A percentile compares a stretch with the other conserved stretches of the same genome.
Conservation (phyloP, 2,888 invertebrate species). For the Clistopyga incitator region DNA sequence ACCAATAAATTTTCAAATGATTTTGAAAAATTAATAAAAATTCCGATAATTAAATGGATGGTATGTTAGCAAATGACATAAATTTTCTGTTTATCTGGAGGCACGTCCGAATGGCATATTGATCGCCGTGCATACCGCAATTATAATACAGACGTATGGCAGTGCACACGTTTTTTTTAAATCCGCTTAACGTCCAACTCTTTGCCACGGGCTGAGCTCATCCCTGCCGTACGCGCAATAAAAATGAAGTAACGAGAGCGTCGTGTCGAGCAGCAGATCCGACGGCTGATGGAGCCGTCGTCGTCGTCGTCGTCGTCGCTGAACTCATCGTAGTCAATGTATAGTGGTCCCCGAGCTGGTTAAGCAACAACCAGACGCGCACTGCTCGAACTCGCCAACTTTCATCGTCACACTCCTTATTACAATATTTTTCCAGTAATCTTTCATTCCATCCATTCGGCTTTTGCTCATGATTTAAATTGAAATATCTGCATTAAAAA, state of each 20-base stretch:
- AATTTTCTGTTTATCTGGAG: not conserved
- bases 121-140: constrained; percentile 41
- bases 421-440: not conserved
- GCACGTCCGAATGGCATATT: constrained; percentile 28
- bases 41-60: not conserved
- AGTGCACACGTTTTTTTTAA: constrained; percentile 42
- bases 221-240: constrained; percentile 42
- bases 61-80: not conserved
- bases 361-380: constrained; percentile 2
- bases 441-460: not conserved
- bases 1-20: too few relatives aligned
- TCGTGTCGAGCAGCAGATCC: constrained; percentile 67
- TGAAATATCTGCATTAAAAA: not conserved
- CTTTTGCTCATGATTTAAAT: not conserved
- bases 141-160: constrained; percentile 50
- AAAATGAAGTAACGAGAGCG: constrained; percentile 62
- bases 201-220: constrained; percentile 15
- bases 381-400: not conserved
- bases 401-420: not conserved
- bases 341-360: constrained; percentile 19
- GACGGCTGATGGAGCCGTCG: constrained; percentile 80
- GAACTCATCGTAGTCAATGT: constrained; percentile 33
- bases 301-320: constrained; percentile 71
- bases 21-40: not conserved
- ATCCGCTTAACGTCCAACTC: constrained; percentile 57